Conservation (phyloP, 2,113 vertebrate species). For the Ascaphus truei region DNA sequence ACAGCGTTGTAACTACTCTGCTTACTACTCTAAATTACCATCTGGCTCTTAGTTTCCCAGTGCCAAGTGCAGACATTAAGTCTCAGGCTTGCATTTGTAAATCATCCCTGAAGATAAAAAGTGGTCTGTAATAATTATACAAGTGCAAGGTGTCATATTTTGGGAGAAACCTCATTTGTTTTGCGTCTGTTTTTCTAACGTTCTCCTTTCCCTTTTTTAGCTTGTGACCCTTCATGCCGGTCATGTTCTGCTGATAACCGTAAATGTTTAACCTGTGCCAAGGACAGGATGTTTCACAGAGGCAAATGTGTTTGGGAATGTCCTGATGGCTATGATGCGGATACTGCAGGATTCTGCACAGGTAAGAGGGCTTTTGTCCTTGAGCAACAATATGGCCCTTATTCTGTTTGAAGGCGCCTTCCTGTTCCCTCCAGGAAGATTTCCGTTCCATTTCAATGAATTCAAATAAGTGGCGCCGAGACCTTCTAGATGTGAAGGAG, state of each 20-base stretch:
- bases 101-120: background rate
- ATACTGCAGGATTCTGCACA: conserved; percentile 65
- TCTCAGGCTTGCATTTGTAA: background rate
- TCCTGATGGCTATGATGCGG: conserved; percentile 63
- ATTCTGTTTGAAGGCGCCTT: too few relatives aligned
- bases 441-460: too few relatives aligned
- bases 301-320: conserved; percentile 76
- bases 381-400: too few relatives aligned
- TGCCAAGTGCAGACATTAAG: background rate
- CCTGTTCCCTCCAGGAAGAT: too few relatives aligned
- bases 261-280: conserved; percentile 71
- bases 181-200: background rate
- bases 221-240: conserved; percentile 76
- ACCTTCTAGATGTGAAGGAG: too few relatives aligned
- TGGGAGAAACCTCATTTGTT: too few relatives aligned
- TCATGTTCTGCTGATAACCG: conserved; percentile 70
- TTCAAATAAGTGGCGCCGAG: too few relatives aligned
- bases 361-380: conserved; percentile 70
- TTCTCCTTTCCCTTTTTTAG: conserved; percentile 52
- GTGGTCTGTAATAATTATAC: too few relatives aligned
- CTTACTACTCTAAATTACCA: background rate
- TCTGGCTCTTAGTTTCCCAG: background rate
- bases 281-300: conserved; percentile 58
- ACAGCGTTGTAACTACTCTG: too few relatives aligned
- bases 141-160: too few relatives aligned